phyloP scores from a whole-genome alignment of 1,140 invertebrate species.

The Trichogramma pretiosum region DNA sequence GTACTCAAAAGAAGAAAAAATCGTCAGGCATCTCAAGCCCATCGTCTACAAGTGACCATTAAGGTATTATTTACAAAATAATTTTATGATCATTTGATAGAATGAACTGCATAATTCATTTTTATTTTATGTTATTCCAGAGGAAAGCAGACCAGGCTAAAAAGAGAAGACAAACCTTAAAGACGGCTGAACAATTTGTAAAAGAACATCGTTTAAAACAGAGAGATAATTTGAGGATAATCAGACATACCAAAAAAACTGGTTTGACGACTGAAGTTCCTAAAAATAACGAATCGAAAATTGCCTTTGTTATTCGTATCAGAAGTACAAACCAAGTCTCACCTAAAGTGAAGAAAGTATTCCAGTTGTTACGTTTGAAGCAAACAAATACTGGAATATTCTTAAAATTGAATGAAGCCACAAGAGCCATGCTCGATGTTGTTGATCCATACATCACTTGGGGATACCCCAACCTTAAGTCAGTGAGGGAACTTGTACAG shows the following conservation, averaged over 20 bases:
- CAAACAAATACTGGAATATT: constrained; percentile 99
- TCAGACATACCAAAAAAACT: constrained; percentile 78
- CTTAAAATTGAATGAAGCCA: constrained; percentile 87
- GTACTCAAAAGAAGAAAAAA: too few species aligned
- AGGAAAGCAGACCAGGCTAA: too few species aligned
- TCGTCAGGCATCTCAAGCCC: too few species aligned
- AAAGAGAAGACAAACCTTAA: too few species aligned
- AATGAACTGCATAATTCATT: too few species aligned
- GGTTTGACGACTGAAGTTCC: constrained; percentile 85
- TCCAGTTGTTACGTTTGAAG: constrained; percentile 86
- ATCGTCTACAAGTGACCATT: too few species aligned
- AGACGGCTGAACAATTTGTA: constrained; percentile 90
- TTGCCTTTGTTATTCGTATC: constrained; percentile 94
- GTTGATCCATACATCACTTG: constrained; percentile 89
- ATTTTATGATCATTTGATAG: too few species aligned
- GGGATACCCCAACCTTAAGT: constrained; percentile 93
- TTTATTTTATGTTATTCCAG: too few species aligned
- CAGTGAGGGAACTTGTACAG: constrained; percentile 86
- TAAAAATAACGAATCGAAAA: constrained; percentile 90
- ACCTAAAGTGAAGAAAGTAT: constrained; percentile 86
- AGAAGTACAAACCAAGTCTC: constrained; percentile 93
- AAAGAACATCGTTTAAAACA: constrained; percentile 83
- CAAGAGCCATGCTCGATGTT: constrained; percentile 88
- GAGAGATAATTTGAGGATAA: constrained; percentile 70
- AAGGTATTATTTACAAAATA: too few species aligned